phyloP scores from a whole-genome alignment of 1,140 invertebrate species.

The Penaeus japonicus region DNA sequence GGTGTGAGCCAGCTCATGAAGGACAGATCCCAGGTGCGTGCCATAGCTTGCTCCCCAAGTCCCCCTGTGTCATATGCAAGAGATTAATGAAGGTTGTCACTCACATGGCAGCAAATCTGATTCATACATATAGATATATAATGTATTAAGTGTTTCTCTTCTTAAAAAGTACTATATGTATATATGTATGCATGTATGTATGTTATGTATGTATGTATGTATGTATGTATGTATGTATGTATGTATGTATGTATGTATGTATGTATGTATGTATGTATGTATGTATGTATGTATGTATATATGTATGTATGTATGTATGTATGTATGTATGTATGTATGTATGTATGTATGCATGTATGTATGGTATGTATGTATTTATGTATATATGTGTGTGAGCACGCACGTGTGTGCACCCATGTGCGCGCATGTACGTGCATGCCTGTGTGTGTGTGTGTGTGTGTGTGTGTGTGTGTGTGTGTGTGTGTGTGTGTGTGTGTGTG shows the following conservation, averaged over 20 bases:
- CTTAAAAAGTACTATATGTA: no score
- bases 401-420: not conserved
- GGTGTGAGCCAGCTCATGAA: slow-evolving; percentile 93
- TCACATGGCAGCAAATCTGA: no score
- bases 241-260: no score
- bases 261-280: not conserved
- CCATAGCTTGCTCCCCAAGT: slow-evolving; percentile 88
- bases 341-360: not conserved
- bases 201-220: no score
- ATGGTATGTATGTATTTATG: not conserved
- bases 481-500: no score
- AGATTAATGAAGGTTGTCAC: not conserved
- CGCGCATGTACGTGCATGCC: no score
- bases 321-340: slow-evolving; percentile 2
- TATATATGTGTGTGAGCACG: not conserved
- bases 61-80: slow-evolving; percentile 68
- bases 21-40: slow-evolving; percentile 89
- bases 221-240: no score
- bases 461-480: no score
- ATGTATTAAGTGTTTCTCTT: no score
- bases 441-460: no score
- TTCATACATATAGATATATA: no score
- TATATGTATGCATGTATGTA: no score
- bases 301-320: not conserved
- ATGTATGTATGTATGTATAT: not conserved